Evolutionary conservation across 2,797 vertebrate genomes (phyloP).

Genomic region (Gallinago solitaria): DNA sequence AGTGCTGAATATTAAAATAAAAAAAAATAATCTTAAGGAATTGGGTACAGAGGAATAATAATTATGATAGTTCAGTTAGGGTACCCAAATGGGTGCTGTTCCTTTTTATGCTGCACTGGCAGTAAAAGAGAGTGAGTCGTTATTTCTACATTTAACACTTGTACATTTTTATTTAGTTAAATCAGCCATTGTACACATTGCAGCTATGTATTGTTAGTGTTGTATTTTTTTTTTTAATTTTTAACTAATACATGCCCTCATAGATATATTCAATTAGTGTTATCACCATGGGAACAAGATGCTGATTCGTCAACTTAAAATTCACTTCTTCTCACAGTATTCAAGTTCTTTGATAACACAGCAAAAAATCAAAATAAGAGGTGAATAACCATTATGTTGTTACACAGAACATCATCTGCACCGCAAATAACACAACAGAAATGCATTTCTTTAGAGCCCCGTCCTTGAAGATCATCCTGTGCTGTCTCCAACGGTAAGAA

Average conservation of each 20-base stretch:
- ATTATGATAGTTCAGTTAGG: rapidly evolving
- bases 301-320: constrained; percentile 89
- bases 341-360: constrained; percentile 88
- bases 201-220: constrained; percentile 91
- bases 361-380: constrained; percentile 80
- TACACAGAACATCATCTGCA: constrained; percentile 86
- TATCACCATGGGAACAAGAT: constrained; percentile 95
- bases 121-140: constrained; percentile 59
- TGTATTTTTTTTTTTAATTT: constrained; percentile 83
- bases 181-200: constrained; percentile 94
- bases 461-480: constrained; percentile 65
- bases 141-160: constrained; percentile 84
- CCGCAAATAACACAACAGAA: constrained; percentile 85
- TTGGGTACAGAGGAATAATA: neutral
- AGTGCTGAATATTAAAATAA: neutral
- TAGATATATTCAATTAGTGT: constrained; percentile 94
- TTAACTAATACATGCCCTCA: constrained; percentile 94
- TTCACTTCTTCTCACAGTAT: constrained; percentile 95
- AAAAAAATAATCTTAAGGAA: neutral
- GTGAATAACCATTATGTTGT: constrained; percentile 82
- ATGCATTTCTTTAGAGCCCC: constrained; percentile 76
- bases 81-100: rapidly evolving
- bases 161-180: constrained; percentile 94
- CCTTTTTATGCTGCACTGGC: neutral
- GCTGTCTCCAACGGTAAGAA: constrained; percentile 52